Base-by-base conservation (phyloP, 2,113 vertebrate genomes). In the Pachypanchax playfairii region DNA sequence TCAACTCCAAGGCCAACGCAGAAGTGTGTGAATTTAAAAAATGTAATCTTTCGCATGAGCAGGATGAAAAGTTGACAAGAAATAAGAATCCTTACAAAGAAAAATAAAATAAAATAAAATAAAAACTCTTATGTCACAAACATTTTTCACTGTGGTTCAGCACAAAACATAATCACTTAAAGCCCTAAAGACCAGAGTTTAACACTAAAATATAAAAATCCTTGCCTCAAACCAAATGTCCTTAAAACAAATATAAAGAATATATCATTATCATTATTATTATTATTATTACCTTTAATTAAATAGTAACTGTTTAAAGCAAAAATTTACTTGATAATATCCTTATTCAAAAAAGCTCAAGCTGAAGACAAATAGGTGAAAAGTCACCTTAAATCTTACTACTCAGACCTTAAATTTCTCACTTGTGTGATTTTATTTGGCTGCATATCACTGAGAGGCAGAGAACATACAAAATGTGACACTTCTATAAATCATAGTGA, bases 401-500 rank as follows among this genome's bases (percentile, higher is more conserved):
- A 25, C 59, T 46, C 17, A 39, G 70, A 78, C 78, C 51, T 52
- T 84, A 84, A 85, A 85, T 48, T 70, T 79, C 65, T 57, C 55
- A 55, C 60, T 82, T 55, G 49, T 57, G 38, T 21, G 20, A 58
- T 80, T 90, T 87, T 78, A 79, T 86, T 69, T 65, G 77, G 77
- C 75, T 65, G 65, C 77, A 75, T 61, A 69, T 82, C 82, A 82
- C 50, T 12, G 25, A 64, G 75, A 28, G 60, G 57, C 58, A 46
- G 28, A 42, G 65, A 77, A 59, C 56, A 72, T 54, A 60, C 46
- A 11, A 50, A 58, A 65, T 64, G 42, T 11, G 56, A 70, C 56
- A 64, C 59, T 36, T 53, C 72, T 55, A 85, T 88, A 84, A 84
- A 88, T 88, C 80, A 75, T 36, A 36, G 62, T 47, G 51, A 75